These are phyloP conservation scores for Aphaenogaster ashmeadi DNA, from an alignment of 1,140 invertebrate species.

Conservation along the genomic window DNA sequence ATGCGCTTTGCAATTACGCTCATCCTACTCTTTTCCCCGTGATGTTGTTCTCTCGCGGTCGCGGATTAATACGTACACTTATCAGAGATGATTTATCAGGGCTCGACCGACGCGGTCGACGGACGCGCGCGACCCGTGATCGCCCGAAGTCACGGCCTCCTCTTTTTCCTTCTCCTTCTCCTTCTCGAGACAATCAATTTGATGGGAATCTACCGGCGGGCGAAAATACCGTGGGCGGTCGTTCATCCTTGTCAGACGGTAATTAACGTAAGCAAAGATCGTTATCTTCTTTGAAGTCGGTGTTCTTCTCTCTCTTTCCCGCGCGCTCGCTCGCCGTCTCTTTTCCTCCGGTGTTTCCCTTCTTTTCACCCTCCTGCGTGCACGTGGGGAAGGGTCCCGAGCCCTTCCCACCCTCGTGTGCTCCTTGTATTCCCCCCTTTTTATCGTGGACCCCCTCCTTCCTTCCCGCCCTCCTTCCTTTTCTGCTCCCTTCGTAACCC, in stretches of 20 bases:
- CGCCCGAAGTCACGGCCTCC: slow-evolving; percentile 51
- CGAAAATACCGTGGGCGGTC: slow-evolving; percentile 67
- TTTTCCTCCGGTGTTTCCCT: slow-evolving; percentile 8
- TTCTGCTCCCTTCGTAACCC: slow-evolving; percentile 44
- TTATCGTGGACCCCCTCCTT: background rate
- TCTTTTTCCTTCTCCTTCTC: background rate
- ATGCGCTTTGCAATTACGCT: slow-evolving; percentile 46
- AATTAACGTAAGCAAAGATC: slow-evolving; percentile 74
- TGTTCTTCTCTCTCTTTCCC: slow-evolving; percentile 26
- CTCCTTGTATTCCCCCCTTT: slow-evolving; percentile 46
- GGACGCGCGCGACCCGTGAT: slow-evolving; percentile 62
- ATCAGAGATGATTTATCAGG: slow-evolving; percentile 69
- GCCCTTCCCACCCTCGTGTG: slow-evolving; percentile 32
- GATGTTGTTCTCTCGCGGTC: slow-evolving; percentile 22
- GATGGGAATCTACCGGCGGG: slow-evolving; percentile 72
- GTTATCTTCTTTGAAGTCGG: slow-evolving; percentile 67
- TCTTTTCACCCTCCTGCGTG: slow-evolving; percentile 59
- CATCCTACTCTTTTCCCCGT: background rate
- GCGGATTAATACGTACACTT: slow-evolving; percentile 65
- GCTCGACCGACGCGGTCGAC: slow-evolving; percentile 49
- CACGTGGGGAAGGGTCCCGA: slow-evolving; percentile 34
- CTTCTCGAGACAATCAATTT: slow-evolving; percentile 71
- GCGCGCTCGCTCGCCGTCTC: slow-evolving; percentile 20
- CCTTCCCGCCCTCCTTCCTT: background rate
- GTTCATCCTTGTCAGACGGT: slow-evolving; percentile 76